Evolutionary conservation across 2,888 invertebrate species (phyloP).

Genomic region (Drosophila kanekoi): DNA sequence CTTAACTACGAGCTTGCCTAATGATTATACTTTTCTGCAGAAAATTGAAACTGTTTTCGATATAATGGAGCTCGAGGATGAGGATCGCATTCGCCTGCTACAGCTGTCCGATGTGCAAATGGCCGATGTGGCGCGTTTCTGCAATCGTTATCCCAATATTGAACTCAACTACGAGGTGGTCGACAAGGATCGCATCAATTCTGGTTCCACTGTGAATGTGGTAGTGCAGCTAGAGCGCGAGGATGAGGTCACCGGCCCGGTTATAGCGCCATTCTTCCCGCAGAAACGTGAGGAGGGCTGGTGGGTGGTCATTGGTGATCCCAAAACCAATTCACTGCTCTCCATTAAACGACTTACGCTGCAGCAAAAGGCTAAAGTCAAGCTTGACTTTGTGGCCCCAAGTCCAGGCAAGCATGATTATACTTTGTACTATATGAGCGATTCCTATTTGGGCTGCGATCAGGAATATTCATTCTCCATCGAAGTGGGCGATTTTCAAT

Average conservation of each 20-base stretch:
- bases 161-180: constrained; percentile 96
- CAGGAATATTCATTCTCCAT: constrained; percentile 98
- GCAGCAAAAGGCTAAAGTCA: constrained; percentile 95
- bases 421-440: constrained; percentile 99
- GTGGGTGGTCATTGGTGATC: constrained; percentile 99
- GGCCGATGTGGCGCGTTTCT: constrained; percentile 99
- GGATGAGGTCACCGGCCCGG: constrained; percentile 98
- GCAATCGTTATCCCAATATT: constrained; percentile 99
- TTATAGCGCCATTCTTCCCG: constrained; percentile 99
- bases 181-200: constrained; percentile 91
- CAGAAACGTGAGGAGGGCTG: constrained; percentile 96
- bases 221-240: constrained; percentile 97
- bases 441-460: constrained; percentile 99
- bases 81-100: constrained; percentile 91
- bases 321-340: constrained; percentile 95
- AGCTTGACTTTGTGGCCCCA: constrained; percentile 93
- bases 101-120: constrained; percentile 94
- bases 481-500: constrained; percentile 91
- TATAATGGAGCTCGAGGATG: constrained; percentile 93
- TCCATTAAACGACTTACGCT: constrained; percentile 98
- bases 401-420: constrained; percentile 95
- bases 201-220: constrained; percentile 95
- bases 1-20: rapidly evolving
- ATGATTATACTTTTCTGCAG: constrained; percentile 63
- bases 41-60: constrained; percentile 91